These are phyloP conservation scores for Tridacna crocea DNA, from an alignment of 2,888 invertebrate genomes.

Conservation along the genomic window DNA sequence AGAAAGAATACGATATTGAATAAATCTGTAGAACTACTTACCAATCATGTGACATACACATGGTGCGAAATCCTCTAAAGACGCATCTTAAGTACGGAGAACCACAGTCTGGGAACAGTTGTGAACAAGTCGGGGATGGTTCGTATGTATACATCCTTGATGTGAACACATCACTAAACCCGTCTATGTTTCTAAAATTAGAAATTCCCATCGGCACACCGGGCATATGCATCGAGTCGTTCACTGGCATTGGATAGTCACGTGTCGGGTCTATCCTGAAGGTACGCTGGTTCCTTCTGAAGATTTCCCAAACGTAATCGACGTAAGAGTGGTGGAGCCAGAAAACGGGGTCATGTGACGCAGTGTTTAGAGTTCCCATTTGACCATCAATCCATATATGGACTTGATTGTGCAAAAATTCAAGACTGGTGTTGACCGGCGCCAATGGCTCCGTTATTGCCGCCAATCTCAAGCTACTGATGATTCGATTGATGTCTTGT, in stretches of 20 bases:
- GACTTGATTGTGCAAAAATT: constrained; percentile 76
- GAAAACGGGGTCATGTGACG: constrained; percentile 76
- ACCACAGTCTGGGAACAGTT: constrained; percentile 60
- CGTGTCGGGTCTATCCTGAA: constrained; percentile 62
- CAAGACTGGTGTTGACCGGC: constrained; percentile 70
- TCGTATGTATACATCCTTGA: constrained; percentile 64
- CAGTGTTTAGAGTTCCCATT: constrained; percentile 72
- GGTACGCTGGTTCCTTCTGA: constrained; percentile 64
- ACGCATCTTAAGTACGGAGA: constrained; percentile 69
- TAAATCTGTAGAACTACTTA: background rate
- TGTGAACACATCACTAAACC: constrained; percentile 69
- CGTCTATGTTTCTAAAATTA: constrained; percentile 72
- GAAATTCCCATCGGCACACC: constrained; percentile 69
- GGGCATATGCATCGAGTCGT: constrained; percentile 64
- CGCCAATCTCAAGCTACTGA: constrained; percentile 50
- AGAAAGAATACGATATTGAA: too few relatives aligned
- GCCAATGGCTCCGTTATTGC: constrained; percentile 69
- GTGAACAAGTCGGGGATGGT: constrained; percentile 58
- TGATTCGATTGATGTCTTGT: constrained; percentile 62
- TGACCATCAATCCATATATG: constrained; percentile 76
- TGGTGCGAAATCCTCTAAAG: constrained; percentile 26
- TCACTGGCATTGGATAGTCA: constrained; percentile 69
- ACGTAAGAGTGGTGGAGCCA: constrained; percentile 76
- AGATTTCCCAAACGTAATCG: constrained; percentile 76
- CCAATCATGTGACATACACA: constrained; percentile 60